phyloP scores from a whole-genome alignment of 2,797 vertebrate genomes.

The Thalassophryne amazonica region DNA sequence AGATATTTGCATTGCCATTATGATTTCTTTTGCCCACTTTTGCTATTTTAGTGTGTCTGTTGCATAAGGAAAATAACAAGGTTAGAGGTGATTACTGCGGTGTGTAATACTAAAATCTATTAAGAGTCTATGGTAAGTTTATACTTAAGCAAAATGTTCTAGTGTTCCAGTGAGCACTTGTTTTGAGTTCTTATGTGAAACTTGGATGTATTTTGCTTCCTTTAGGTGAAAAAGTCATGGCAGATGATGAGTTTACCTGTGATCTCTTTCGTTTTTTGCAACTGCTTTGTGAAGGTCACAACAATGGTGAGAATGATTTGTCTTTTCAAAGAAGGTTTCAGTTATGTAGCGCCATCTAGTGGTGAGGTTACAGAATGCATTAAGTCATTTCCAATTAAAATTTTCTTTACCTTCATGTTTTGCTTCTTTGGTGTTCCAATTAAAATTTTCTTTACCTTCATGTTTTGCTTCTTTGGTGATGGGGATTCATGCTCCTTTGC shows the following conservation, averaged over 20 bases:
- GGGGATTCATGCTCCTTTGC: no score
- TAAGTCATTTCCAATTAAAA: no score
- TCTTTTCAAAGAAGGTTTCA: neutral
- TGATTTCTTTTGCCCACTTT: constrained; percentile 15
- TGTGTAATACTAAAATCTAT: constrained; percentile 34
- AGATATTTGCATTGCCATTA: constrained; percentile 11
- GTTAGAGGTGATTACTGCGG: constrained; percentile 14
- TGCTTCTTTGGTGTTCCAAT: no score
- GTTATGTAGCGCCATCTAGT: no score
- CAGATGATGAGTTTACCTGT: constrained; percentile 93
- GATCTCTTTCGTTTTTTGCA: constrained; percentile 95
- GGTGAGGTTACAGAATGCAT: no score
- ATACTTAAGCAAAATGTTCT: constrained; percentile 4
- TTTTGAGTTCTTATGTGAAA: neutral
- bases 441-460: no score
- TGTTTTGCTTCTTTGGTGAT: no score
- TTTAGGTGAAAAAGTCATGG: constrained; percentile 96
- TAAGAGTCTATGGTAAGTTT: constrained; percentile 35
- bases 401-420: no score
- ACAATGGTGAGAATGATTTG: constrained; percentile 81
- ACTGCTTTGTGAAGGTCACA: constrained; percentile 94
- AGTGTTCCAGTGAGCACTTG: neutral
- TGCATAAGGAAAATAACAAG: neutral
- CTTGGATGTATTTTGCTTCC: constrained; percentile 6
- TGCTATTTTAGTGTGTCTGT: neutral